phyloP scores from a whole-genome alignment of 2,113 vertebrate species.

The Vimba vimba region DNA sequence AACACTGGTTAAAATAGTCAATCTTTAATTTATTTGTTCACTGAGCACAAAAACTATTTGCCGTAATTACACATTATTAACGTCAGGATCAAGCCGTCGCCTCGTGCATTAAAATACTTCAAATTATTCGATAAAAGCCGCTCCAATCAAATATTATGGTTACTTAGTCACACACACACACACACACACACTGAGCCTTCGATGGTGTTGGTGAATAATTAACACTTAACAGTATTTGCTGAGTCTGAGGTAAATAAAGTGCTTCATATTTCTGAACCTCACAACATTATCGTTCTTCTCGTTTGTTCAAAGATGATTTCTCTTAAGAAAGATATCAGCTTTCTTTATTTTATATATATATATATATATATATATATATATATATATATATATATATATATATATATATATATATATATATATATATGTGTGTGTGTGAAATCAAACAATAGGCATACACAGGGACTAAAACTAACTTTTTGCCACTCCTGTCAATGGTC shows the following conservation, averaged over 20 bases:
- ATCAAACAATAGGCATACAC: too few species aligned
- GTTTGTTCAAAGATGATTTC: neutral
- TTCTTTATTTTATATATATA: too few species aligned
- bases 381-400: too few species aligned
- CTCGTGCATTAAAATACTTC: neutral
- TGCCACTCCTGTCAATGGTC: too few species aligned
- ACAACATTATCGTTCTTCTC: neutral
- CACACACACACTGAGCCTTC: neutral
- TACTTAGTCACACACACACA: neutral
- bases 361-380: too few species aligned
- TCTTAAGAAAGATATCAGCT: neutral
- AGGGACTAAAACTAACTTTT: too few species aligned
- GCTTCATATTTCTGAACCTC: neutral
- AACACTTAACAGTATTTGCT: neutral
- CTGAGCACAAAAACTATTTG: neutral
- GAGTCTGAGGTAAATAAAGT: neutral
- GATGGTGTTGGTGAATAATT: neutral
- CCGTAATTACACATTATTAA: neutral
- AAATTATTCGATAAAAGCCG: neutral
- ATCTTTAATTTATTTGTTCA: too few species aligned
- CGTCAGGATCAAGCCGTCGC: neutral
- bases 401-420: too few species aligned
- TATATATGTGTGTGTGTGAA: too few species aligned
- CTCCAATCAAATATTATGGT: conserved; percentile 4
- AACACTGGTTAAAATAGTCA: too few species aligned